phyloP scores from a whole-genome alignment of 1,140 invertebrate genomes.

The Atta colombica region DNA sequence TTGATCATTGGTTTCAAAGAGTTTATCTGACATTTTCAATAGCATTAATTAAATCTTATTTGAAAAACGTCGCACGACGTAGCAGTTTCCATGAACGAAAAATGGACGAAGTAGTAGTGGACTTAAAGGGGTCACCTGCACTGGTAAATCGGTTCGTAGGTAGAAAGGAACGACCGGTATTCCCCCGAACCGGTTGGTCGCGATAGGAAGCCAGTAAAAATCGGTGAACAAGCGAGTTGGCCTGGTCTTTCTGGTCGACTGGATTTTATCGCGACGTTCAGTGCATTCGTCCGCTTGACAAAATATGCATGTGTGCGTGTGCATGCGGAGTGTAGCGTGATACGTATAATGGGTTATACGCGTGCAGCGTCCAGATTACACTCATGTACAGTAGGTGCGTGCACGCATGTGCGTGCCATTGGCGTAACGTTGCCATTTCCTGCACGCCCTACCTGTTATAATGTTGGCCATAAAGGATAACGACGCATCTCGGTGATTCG shows the following conservation, averaged over 20 bases:
- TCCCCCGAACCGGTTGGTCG: conserved; percentile 68
- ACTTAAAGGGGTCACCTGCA: conserved; percentile 44
- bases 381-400: neutral
- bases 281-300: neutral
- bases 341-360: conserved; percentile 37
- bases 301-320: neutral
- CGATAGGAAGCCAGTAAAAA: conserved; percentile 70
- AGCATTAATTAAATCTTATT: neutral
- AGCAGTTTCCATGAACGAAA: conserved; percentile 14
- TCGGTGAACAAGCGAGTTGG: conserved; percentile 72
- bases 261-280: conserved; percentile 68
- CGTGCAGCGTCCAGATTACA: conserved; percentile 2
- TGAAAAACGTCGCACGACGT: neutral
- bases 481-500: conserved; percentile 26
- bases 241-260: conserved; percentile 62
- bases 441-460: neutral
- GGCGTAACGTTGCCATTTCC: conserved; percentile 48
- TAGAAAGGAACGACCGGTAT: conserved; percentile 72
- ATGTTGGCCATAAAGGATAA: conserved; percentile 36
- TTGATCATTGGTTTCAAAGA: too few species aligned
- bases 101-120: neutral
- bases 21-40: too few species aligned
- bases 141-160: conserved; percentile 60
- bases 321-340: conserved; percentile 16
- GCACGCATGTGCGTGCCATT: conserved; percentile 17